Base-by-base conservation (phyloP, 64 coral and sea anemone genomes). In the Stichodactyla mertensii region DNA sequence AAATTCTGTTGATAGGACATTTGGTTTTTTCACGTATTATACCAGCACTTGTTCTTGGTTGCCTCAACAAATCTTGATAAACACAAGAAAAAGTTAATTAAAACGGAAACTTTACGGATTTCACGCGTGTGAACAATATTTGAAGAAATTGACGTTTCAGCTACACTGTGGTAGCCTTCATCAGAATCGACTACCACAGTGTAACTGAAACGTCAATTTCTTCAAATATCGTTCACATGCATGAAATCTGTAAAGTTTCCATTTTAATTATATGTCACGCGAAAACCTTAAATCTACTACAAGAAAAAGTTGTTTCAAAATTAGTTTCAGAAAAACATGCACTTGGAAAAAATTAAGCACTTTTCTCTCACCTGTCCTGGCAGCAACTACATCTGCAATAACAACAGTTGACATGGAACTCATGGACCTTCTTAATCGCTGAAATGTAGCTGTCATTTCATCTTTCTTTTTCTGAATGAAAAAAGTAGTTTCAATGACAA, bases 1-100 rank as follows among this genome's bases (percentile, higher is more conserved):
- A 84, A 23, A 99, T 71, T 86, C 92, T 99, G 60, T 99, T 99
- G 4, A 99, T 99, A 26, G 91, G 88, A 86, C 97, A 99, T 78
- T 89, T 89, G 69, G 93, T 99, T 85, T 91, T 94, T 23, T 87
- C 90, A 80, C 97, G 80, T 23, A 95, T 79, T 61, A 81, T 83
- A 23, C 78, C 97, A 70, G 89, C 89, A 82, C 90, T 99, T 79
- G 97, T 99, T 89, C 88, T 92, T 86, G 88, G 83, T 87, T 92
- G 88, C 87, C 90, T 90, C 23, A 94, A 82, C 26, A 98, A 77
- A 88, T 94, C 96, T 98, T 77, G 8, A 83, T 28, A 51, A 10
- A 86, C 7, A 53, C 11, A 82, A 22, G 20, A 82, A 87, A 66
- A 52, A 23, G 28, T 54, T 60, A n/a, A n/a, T n/a, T n/a, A n/a